Evolutionary conservation across 2,888 invertebrate genomes (phyloP), one percentile per base, ranked within the genome.

Genomic region (Rhyacophila evoluta): DNA sequence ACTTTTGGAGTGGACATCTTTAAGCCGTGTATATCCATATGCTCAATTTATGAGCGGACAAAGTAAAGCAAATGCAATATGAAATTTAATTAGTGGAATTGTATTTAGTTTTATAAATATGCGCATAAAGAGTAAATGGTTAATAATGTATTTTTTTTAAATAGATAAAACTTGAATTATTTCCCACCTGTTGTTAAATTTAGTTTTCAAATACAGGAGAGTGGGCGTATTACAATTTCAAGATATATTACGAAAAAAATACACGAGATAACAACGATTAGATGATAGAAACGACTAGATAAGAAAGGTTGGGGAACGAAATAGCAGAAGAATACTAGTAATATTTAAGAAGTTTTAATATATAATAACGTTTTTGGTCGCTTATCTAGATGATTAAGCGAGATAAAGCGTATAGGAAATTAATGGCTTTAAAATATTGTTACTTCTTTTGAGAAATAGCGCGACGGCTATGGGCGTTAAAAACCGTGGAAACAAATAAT

Each of bases 381-480:
- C 55, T 55, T 55, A 55, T 55, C 25, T 55, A 55, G 25, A 55
- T 55, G 10, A 10, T 55, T 1, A 19, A 10, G 6, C 15, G 8
- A 55, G 55, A 55, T 55, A 55, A 55, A 19, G 5, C 25, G 38
- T 55, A 55, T 55, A 55, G 55, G 6, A 55, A 55, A 55, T 55
- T 55, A 55, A 25, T 55, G 55, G 55, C 55, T 55, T 55, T 55
- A 25, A 55, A 25, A 55, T 55, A 55, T 55, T 55, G 55, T 55
- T n/a, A 25, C 10, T 55, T 55, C 25, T 55, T 38, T 39, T 39
- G 12, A 39, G 39, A 39, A 39, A 39, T 39, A 25, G 19, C 25
- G 25, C 10, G 1, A 19, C 1, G 15, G 19, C n/a, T n/a, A 55
- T 55, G 55, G 55, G 55, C 55, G 55, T 19, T 55, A 55, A 10